Conservation (phyloP, 64 coral and sea anemone species). For the Actinia equina region DNA sequence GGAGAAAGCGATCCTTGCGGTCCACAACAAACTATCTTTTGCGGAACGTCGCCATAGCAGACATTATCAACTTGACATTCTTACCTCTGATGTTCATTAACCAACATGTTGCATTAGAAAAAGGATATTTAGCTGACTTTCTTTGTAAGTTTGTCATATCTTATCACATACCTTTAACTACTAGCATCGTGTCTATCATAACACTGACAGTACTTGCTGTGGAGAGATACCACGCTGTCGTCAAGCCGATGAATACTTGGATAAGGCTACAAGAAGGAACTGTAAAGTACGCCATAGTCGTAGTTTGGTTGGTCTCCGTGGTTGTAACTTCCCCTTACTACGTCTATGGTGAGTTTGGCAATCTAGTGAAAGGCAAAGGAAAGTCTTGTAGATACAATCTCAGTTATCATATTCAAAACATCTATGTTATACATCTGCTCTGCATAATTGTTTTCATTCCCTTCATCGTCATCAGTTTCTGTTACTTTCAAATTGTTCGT, state of each 20-base stretch:
- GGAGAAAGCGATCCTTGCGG: too few relatives aligned
- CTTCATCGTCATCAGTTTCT: not conserved
- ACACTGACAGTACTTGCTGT: constrained; percentile 24
- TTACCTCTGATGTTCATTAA: too few relatives aligned
- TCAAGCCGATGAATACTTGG: not conserved
- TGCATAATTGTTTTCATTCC: not conserved
- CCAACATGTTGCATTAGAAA: too few relatives aligned
- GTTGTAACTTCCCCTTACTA: not conserved
- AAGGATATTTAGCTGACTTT: not conserved
- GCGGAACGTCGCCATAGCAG: too few relatives aligned
- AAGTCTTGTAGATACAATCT: not conserved
- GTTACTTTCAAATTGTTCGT: constrained; percentile 27
- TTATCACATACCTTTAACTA: not conserved
- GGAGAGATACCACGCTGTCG: constrained; percentile 12
- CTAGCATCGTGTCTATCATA: not conserved
- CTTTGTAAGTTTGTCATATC: not conserved
- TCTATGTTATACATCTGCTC: too few relatives aligned
- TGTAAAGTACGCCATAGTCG: not conserved
- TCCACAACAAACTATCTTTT: too few relatives aligned
- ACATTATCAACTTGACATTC: too few relatives aligned
- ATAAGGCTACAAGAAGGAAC: not conserved
- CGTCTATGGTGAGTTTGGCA: not conserved
- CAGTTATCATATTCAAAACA: too few relatives aligned
- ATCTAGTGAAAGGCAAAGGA: not conserved
- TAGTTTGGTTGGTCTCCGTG: not conserved